These are phyloP conservation scores for Chorisops tibialis DNA, from an alignment of 2,888 invertebrate species.

Conservation along the genomic window DNA sequence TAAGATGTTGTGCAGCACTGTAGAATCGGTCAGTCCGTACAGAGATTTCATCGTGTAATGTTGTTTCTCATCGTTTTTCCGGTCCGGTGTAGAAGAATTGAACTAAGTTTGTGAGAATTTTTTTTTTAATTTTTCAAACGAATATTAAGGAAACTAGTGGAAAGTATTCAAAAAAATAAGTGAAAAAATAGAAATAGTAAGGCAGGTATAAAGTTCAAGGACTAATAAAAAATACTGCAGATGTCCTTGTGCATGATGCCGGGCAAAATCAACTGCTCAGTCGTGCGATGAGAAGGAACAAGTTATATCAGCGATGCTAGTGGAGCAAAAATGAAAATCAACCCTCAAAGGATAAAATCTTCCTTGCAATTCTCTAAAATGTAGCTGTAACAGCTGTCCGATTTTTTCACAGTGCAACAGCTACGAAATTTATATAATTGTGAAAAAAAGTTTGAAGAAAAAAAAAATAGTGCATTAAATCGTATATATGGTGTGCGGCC, in stretches of 20 bases:
- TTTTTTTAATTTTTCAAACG: too few species aligned
- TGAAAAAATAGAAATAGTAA: too few species aligned
- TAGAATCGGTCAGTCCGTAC: conserved; percentile 6
- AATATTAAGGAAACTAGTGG: too few species aligned
- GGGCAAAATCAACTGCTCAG: background rate
- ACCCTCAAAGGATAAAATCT: conserved; percentile 8
- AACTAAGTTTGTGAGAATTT: too few species aligned
- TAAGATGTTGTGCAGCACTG: too few species aligned
- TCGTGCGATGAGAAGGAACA: background rate
- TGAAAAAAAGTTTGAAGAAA: background rate
- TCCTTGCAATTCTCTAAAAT: conserved; percentile 3
- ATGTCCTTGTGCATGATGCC: conserved; percentile 15
- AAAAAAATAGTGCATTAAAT: conserved; percentile 13
- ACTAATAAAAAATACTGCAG: background rate
- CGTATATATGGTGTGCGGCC: conserved; percentile 8
- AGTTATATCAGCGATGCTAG: conserved; percentile 8
- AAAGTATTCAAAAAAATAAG: too few species aligned
- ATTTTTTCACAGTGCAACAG: background rate
- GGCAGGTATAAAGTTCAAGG: conserved; percentile 20
- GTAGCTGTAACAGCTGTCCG: too few species aligned
- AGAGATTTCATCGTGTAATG: background rate
- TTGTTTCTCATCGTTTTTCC: too few species aligned
- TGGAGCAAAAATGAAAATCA: background rate
- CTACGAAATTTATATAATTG: background rate
- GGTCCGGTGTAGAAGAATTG: too few species aligned